These are phyloP conservation scores for Mus caroli DNA, from an alignment of 2,797 vertebrate species.

Conservation along the genomic window DNA sequence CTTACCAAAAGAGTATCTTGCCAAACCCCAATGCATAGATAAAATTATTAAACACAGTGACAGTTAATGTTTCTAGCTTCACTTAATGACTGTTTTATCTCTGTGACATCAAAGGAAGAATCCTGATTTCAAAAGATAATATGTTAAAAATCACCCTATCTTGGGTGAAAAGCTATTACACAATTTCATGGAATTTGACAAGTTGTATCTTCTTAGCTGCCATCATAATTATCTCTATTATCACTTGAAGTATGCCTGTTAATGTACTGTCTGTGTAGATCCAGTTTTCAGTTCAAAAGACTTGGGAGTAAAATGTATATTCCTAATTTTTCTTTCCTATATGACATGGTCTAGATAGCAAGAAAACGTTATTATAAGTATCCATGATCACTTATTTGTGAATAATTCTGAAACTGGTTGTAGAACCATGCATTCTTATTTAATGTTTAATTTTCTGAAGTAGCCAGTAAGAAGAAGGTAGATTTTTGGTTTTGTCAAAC, in stretches of 20 bases:
- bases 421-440: neutral
- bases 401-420: slow-evolving; percentile 9
- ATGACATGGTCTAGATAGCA: neutral
- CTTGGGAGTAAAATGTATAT: neutral
- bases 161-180: neutral
- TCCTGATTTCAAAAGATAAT: neutral
- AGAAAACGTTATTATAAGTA: neutral
- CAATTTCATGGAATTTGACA: neutral
- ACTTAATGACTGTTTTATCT: neutral
- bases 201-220: neutral
- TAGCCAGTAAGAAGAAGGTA: neutral
- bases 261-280: neutral
- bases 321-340: neutral
- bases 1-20: neutral
- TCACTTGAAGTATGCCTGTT: neutral
- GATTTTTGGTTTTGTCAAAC: neutral
- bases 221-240: neutral
- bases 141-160: neutral
- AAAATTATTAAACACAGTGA: neutral
- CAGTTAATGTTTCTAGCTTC: neutral
- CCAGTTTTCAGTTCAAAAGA: neutral
- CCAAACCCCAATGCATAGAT: neutral
- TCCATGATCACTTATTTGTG: neutral
- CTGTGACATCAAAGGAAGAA: neutral
- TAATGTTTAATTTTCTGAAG: neutral